These are phyloP conservation scores for Lithophane leautieri DNA, from an alignment of 2,888 invertebrate species.

Conservation along the genomic window DNA sequence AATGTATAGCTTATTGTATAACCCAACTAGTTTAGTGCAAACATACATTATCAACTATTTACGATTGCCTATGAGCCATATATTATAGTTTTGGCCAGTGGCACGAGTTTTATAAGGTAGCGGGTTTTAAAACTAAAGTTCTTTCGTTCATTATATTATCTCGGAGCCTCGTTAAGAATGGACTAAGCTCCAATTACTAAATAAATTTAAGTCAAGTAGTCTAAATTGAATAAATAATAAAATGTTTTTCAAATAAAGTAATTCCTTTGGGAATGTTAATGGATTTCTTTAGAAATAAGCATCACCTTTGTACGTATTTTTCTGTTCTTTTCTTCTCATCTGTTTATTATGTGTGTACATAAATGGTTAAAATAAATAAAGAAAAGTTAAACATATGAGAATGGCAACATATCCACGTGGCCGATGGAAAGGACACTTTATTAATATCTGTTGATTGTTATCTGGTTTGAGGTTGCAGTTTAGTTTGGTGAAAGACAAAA, in stretches of 20 bases:
- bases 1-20: constrained; percentile 55
- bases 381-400: too few species aligned
- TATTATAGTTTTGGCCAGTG: constrained; percentile 53
- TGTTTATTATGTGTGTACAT: too few species aligned
- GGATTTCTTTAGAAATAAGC: too few species aligned
- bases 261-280: background rate
- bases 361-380: too few species aligned
- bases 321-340: too few species aligned
- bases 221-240: background rate
- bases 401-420: background rate
- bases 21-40: constrained; percentile 53
- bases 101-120: background rate
- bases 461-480: background rate
- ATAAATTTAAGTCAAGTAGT: background rate
- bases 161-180: background rate
- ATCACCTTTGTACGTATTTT: too few species aligned
- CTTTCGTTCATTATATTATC: background rate
- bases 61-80: constrained; percentile 63
- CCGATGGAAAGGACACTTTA: background rate
- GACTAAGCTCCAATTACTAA: background rate
- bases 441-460: background rate
- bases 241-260: background rate
- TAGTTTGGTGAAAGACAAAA: background rate
- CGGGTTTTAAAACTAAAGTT: background rate
- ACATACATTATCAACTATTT: constrained; percentile 68